Conservation (phyloP, 2,888 invertebrate species). For the Eilema depressum region DNA sequence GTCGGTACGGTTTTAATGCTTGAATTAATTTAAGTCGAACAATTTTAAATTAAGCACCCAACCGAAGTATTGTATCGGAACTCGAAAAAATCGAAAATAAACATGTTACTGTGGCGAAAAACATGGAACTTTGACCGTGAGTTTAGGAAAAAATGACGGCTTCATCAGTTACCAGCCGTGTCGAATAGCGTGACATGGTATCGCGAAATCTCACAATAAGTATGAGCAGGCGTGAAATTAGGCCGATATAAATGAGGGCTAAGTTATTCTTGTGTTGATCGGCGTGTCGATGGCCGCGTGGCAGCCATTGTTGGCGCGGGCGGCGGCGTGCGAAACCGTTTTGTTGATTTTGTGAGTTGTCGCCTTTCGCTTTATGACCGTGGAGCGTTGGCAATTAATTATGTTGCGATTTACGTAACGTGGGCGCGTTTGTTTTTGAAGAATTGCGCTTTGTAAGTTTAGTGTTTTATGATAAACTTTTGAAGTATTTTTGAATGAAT, state of each 20-base stretch:
- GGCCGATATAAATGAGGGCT: constrained; percentile 79
- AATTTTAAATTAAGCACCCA: constrained; percentile 65
- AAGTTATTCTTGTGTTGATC: constrained; percentile 68
- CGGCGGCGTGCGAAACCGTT: constrained; percentile 71
- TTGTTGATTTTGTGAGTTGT: constrained; percentile 79
- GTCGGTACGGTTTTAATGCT: constrained; percentile 73
- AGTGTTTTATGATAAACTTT: background rate
- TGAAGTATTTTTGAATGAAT: too few relatives aligned
- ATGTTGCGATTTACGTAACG: constrained; percentile 50
- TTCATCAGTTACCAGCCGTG: constrained; percentile 80
- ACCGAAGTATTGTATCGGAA: constrained; percentile 53
- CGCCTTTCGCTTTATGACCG: constrained; percentile 63
- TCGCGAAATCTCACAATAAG: constrained; percentile 80
- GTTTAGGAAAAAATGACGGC: constrained; percentile 65
- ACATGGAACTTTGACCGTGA: constrained; percentile 30
- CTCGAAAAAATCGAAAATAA: constrained; percentile 44
- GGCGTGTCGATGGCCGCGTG: constrained; percentile 80
- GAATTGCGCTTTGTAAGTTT: constrained; percentile 8
- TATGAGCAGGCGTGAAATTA: constrained; percentile 84
- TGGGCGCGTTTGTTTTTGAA: constrained; percentile 48
- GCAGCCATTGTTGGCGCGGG: constrained; percentile 66
- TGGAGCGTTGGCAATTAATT: constrained; percentile 70
- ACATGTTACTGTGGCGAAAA: constrained; percentile 28
- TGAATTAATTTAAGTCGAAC: constrained; percentile 75
- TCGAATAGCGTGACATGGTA: constrained; percentile 81